Evolutionary conservation across 30 jellyfish, hydroid and myxozoan genomes (phyloP).

Genomic region (Cassiopea andromeda): DNA sequence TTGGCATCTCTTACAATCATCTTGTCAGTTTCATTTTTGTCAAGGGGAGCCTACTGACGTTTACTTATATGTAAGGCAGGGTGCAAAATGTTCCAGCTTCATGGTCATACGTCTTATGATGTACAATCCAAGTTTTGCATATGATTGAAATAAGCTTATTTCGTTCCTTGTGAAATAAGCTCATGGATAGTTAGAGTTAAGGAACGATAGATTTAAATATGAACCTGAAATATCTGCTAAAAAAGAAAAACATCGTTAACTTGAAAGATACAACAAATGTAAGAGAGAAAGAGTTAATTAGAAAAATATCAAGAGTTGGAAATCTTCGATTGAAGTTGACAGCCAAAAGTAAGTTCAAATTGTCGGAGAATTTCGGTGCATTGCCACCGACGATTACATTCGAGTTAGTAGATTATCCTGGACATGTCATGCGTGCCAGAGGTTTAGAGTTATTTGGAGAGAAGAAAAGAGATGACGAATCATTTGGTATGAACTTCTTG

Average conservation of each 20-base stretch:
- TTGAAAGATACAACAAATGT: constrained; percentile 54
- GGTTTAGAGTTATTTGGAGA: constrained; percentile 61
- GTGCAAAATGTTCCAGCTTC: no score
- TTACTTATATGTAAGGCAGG: no score
- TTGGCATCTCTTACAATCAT: no score
- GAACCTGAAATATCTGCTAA: constrained; percentile 29
- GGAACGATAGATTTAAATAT: background rate
- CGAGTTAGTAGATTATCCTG: constrained; percentile 68
- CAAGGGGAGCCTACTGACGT: no score
- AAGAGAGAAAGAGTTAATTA: constrained; percentile 47
- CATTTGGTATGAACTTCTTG: constrained; percentile 26
- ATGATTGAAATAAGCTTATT: no score
- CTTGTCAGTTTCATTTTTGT: no score
- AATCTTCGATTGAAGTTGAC: constrained; percentile 40
- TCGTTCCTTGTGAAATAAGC: no score
- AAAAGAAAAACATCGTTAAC: constrained; percentile 30
- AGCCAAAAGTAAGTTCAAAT: constrained; percentile 58
- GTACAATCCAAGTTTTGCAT: no score
- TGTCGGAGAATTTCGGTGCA: constrained; percentile 33
- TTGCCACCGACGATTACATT: constrained; percentile 46
- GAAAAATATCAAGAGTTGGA: constrained; percentile 66
- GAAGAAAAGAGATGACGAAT: constrained; percentile 51
- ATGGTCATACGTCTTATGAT: no score
- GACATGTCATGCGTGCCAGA: constrained; percentile 71
- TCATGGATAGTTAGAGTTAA: no score